phyloP scores from a whole-genome alignment of 2,113 vertebrate genomes.

The Pollimyrus isidori region DNA sequence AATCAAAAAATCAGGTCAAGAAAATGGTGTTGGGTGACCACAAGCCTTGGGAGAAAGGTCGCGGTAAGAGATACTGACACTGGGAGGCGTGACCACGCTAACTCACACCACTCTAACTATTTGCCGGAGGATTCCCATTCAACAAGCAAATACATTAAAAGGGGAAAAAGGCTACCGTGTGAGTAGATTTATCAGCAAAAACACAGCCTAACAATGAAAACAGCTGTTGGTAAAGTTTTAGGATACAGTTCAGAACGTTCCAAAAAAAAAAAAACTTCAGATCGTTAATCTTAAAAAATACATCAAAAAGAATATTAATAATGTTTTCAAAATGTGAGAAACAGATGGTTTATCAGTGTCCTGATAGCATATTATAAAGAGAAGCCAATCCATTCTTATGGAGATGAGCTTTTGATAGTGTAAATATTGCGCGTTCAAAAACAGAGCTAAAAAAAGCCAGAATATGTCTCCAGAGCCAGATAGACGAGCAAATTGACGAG shows the following conservation, averaged over 20 bases:
- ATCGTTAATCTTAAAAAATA: not conserved
- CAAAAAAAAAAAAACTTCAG: not conserved
- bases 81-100: not conserved
- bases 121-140: not conserved
- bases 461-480: not conserved
- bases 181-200: not conserved
- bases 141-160: slow-evolving; percentile 3
- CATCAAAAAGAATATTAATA: not conserved
- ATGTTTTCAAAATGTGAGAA: not conserved
- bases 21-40: not conserved
- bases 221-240: not conserved
- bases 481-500: not conserved
- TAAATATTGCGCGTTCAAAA: not conserved
- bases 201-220: not conserved
- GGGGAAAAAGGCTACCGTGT: not conserved
- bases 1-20: not conserved
- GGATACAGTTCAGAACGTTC: not conserved
- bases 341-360: not conserved
- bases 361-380: not conserved
- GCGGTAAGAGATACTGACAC: not conserved
- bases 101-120: not conserved
- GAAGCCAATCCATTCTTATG: not conserved
- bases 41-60: not conserved
- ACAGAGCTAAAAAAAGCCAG: not conserved
- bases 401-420: not conserved